Percentiles rank a stretch among this genome's conserved stretches.
These are phyloP conservation scores for Spilogale gracilis DNA, from an alignment of 2,113 vertebrate genomes.

Conservation along the genomic window DNA sequence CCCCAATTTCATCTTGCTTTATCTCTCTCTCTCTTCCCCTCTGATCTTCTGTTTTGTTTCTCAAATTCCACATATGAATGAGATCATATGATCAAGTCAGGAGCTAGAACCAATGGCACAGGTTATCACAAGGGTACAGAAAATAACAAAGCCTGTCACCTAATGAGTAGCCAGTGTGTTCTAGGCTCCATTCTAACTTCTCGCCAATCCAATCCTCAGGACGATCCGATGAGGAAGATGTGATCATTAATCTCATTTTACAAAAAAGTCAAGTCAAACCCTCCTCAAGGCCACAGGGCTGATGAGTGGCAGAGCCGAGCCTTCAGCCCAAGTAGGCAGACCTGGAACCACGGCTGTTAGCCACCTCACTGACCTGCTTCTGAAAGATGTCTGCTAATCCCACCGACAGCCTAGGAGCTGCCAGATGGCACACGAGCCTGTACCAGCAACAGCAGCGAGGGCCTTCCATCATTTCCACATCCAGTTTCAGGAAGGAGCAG, in stretches of 20 bases:
- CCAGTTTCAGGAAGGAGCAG: background rate
- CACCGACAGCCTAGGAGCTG: background rate
- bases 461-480: background rate
- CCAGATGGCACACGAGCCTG: background rate
- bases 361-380: slow-evolving; percentile 17
- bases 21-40: background rate
- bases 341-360: background rate
- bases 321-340: background rate
- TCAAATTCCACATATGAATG: background rate
- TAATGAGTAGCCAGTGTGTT: background rate
- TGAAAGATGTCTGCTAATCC: slow-evolving; percentile 11
- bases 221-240: background rate
- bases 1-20: background rate
- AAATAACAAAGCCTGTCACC: background rate
- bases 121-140: background rate
- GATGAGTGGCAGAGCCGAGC: background rate
- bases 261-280: background rate
- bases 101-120: background rate
- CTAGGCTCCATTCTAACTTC: background rate
- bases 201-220: background rate
- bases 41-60: background rate
- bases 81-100: background rate
- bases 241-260: background rate
- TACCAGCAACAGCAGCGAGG: background rate
- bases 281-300: background rate